Conservation (phyloP, 2,113 vertebrate genomes). For the Paracanthobrama guichenoti region DNA sequence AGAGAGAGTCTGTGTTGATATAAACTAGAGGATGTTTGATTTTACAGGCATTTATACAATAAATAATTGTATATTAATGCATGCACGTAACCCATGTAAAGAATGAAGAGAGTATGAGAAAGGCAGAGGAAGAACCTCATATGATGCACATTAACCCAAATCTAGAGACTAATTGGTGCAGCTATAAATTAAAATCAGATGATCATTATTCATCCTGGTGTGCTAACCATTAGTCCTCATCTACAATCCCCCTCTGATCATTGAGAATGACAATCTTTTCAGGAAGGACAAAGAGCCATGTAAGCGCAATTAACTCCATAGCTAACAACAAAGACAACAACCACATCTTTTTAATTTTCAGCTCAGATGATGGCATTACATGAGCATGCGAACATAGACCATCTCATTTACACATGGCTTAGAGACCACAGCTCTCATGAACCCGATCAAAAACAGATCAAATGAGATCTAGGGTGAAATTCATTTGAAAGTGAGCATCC, state of each 20-base stretch:
- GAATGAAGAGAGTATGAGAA: not conserved
- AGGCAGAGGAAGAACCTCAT: conserved; percentile 33
- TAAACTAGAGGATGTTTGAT: not conserved
- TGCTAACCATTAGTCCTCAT: conserved; percentile 48
- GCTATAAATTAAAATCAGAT: conserved; percentile 43
- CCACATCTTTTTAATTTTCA: conserved; percentile 19
- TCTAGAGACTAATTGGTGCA: conserved; percentile 41
- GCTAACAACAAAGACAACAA: conserved; percentile 12
- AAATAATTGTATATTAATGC: not conserved
- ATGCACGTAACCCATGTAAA: not conserved
- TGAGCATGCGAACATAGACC: conserved; percentile 12
- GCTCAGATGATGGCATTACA: not conserved
- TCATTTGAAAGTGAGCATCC: not conserved
- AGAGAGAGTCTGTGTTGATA: not conserved
- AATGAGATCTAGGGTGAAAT: not conserved
- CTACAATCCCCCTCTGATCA: conserved; percentile 9
- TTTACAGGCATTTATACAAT: not conserved
- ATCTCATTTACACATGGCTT: conserved; percentile 7
- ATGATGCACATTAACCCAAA: conserved; percentile 48
- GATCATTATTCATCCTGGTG: conserved; percentile 48
- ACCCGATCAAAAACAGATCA: not conserved
- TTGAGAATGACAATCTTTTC: conserved; percentile 35
- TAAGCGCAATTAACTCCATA: not conserved
- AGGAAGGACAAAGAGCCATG: conserved; percentile 11
- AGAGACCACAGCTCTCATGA: conserved; percentile 5